A percentile compares a stretch with the other conserved stretches of the same genome.
These are phyloP conservation scores for Carpatolechia fugitivella DNA, from an alignment of 2,888 invertebrate genomes.

Conservation along the genomic window DNA sequence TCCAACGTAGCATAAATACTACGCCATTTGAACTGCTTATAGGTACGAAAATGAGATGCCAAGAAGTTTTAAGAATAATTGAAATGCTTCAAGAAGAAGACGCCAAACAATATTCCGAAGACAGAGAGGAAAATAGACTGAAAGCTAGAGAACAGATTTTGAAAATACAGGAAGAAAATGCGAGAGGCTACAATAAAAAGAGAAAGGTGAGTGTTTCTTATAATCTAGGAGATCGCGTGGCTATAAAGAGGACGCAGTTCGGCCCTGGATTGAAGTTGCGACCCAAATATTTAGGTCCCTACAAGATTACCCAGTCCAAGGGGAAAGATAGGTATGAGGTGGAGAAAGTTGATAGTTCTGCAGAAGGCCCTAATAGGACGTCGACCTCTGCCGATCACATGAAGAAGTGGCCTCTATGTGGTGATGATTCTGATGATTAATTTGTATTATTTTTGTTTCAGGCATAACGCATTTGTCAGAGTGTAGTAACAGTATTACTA, in stretches of 20 bases:
- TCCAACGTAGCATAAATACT: slow-evolving; percentile 23
- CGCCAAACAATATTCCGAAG: slow-evolving; percentile 28
- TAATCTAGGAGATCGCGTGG: slow-evolving; percentile 28
- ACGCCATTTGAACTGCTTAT: slow-evolving; percentile 18
- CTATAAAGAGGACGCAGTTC: slow-evolving; percentile 44
- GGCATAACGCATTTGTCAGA: too few relatives aligned
- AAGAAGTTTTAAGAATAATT: slow-evolving; percentile 13
- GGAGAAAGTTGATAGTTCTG: slow-evolving; percentile 28
- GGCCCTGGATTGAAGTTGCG: slow-evolving; percentile 40
- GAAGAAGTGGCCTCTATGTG: slow-evolving; percentile 2
- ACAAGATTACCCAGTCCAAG: slow-evolving; percentile 26
- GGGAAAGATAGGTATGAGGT: slow-evolving; percentile 33
- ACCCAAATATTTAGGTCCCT: slow-evolving; percentile 39
- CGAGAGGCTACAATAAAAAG: slow-evolving; percentile 17
- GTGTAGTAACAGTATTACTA: too few relatives aligned
- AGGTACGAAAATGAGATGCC: slow-evolving; percentile 11
- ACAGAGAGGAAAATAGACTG: slow-evolving; percentile 32
- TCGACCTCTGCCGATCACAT: slow-evolving; percentile 30
- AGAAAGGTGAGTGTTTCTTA: slow-evolving; percentile 16
- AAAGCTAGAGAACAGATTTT: slow-evolving; percentile 21
- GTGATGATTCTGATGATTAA: too few relatives aligned
- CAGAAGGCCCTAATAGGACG: slow-evolving; percentile 26
- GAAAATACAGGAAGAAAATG: slow-evolving; percentile 25
- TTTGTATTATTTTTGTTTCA: too few relatives aligned
- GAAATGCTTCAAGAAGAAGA: slow-evolving; percentile 31